Evolutionary conservation across 2,797 vertebrate species (phyloP).

Genomic region (Cyprinella venusta): DNA sequence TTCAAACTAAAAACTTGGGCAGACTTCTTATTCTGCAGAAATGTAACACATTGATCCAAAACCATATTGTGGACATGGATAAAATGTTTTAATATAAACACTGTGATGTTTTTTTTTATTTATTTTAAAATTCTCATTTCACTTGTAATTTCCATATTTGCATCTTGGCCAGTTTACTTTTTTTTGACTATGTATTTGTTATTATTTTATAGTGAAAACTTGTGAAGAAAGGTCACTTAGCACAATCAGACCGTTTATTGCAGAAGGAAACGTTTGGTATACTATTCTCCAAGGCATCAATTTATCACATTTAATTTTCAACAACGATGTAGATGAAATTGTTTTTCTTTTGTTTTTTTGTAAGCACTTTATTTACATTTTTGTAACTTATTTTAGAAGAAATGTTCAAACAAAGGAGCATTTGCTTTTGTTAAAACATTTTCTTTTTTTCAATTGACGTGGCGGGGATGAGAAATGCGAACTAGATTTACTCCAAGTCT

Average conservation of each 20-base stretch:
- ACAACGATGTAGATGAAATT: constrained; percentile 32
- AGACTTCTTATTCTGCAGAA: constrained; percentile 1
- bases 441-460: neutral
- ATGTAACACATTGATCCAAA: constrained; percentile 6
- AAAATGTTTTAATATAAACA: constrained; percentile 28
- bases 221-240: neutral
- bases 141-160: neutral
- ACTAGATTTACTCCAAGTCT: neutral
- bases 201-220: constrained; percentile 3
- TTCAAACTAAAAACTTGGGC: neutral
- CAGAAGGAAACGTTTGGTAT: constrained; percentile 4
- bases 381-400: constrained; percentile 53
- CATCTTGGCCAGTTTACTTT: neutral
- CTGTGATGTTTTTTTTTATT: constrained; percentile 29
- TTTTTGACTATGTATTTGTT: neutral
- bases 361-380: constrained; percentile 66
- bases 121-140: neutral
- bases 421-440: constrained; percentile 11
- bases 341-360: constrained; percentile 31
- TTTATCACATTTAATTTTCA: constrained; percentile 22
- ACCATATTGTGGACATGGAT: neutral
- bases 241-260: neutral
- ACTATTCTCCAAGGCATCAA: constrained; percentile 9
- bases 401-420: constrained; percentile 39
- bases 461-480: neutral